Percentiles rank a stretch among this genome's conserved stretches.
These are phyloP conservation scores for Camptogramma bilineatum DNA, from an alignment of 2,888 invertebrate genomes.

Conservation along the genomic window DNA sequence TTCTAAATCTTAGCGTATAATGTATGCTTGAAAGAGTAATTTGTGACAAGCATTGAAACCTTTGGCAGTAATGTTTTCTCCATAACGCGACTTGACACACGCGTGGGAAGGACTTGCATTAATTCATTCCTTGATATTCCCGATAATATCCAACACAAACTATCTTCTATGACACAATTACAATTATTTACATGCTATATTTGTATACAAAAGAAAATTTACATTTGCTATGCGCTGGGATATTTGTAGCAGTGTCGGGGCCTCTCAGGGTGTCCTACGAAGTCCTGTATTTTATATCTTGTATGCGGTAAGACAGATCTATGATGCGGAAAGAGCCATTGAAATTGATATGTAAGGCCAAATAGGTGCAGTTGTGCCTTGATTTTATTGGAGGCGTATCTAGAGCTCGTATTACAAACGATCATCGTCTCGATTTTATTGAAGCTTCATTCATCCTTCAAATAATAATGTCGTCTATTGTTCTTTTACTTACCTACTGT, in stretches of 20 bases:
- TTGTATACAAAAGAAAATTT: conserved; percentile 37
- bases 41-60: conserved; percentile 20
- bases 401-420: conserved; percentile 28
- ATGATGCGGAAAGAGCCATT: conserved; percentile 37
- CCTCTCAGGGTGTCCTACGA: conserved; percentile 28
- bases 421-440: conserved; percentile 18
- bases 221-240: conserved; percentile 25
- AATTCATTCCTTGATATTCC: conserved; percentile 46
- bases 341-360: conserved; percentile 36
- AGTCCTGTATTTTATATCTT: conserved; percentile 28
- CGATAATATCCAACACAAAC: conserved; percentile 39
- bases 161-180: conserved; percentile 42
- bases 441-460: conserved; percentile 17
- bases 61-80: conserved; percentile 33
- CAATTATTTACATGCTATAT: conserved; percentile 38
- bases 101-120: conserved; percentile 47
- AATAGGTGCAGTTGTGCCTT: conserved; percentile 31
- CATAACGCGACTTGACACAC: conserved; percentile 29
- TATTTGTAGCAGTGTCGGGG: conserved; percentile 25
- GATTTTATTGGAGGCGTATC: conserved; percentile 28
- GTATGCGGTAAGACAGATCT: conserved; percentile 24
- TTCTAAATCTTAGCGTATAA: not conserved
- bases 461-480: conserved; percentile 17
- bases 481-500: conserved; percentile 7
- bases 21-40: conserved; percentile 15